A percentile compares a stretch with the other conserved stretches of the same genome.
Conservation (phyloP, 2,888 invertebrate genomes). For the Hydriomena furcata region DNA sequence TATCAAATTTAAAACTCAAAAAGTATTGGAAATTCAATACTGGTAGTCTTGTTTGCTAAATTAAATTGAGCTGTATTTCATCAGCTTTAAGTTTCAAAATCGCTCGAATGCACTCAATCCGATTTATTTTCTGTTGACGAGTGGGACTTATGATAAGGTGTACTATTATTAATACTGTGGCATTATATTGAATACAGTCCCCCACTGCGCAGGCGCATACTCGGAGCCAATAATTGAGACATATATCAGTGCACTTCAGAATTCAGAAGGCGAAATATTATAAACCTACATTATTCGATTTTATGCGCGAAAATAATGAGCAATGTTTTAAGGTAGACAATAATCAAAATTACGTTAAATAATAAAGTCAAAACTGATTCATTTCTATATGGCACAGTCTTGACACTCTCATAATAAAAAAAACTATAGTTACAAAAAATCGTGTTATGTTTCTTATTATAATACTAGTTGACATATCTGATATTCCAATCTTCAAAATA, state of each 20-base stretch:
- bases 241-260: constrained; percentile 58
- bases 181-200: constrained; percentile 53
- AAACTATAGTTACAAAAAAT: no score
- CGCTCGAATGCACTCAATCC: background rate
- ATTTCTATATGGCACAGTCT: no score
- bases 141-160: background rate
- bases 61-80: background rate
- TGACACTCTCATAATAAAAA: no score
- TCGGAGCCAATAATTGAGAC: constrained; percentile 65
- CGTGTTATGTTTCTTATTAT: no score
- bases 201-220: constrained; percentile 64
- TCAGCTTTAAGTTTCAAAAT: background rate
- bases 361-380: no score
- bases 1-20: background rate
- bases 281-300: constrained; percentile 35
- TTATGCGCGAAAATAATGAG: constrained; percentile 31
- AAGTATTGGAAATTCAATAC: no score
- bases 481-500: no score
- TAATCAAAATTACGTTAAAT: no score
- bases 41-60: background rate
- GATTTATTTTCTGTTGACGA: background rate
- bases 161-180: constrained; percentile 11
- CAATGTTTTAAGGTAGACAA: constrained; percentile 5
- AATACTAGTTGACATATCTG: no score
- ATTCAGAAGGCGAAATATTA: constrained; percentile 35